Evolutionary conservation across 30 jellyfish, hydroid and myxozoan species (phyloP), one percentile per base, ranked within the genome.

Genomic region (Phacellophora camtschatica): DNA sequence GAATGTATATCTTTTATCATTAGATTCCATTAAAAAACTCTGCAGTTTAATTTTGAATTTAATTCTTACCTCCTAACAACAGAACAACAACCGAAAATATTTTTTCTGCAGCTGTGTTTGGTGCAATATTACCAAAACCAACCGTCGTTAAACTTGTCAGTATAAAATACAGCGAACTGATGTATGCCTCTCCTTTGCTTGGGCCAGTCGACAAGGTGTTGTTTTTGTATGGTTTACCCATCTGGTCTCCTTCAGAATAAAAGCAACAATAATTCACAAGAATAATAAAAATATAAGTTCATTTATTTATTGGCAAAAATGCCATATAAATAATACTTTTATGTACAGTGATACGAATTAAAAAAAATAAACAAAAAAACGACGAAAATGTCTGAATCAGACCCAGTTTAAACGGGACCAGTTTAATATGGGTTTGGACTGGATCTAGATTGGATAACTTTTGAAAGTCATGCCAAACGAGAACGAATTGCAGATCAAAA

Each of bases 51-150:
- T n/a, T n/a, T n/a, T n/a, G n/a, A n/a, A n/a, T n/a, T n/a, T n/a
- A 16, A 30, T 16, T 4, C 85, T 55, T 53, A 90, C 98, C 98
- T 83, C 98, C 98, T 12, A 90, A 61, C 62, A 90, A 58, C 22
- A 90, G 96, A 13, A 90, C 98, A 8, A 84, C 69, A 48, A 90
- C 92, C 0, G 98, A 90, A 39, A 90, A 90, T 15, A 83, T 61
- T 71, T 90, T 83, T 65, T 90, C 98, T 32, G 87, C 96, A 13
- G 92, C 88, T 3, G 98, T 90, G 41, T 90, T 90, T 32, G 98
- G 98, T 28, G 98, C 93, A 34, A 90, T 90, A 42, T 90, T 90
- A 0, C 98, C 98, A 64, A 90, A 90, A 20, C 98, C 98, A 42
- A 90, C 98, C 0, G 98, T 90, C 15, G 98, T 90, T 32, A 90